Evolutionary conservation across 2,888 invertebrate genomes (phyloP).

Genomic region (Leptothorax acervorum): DNA sequence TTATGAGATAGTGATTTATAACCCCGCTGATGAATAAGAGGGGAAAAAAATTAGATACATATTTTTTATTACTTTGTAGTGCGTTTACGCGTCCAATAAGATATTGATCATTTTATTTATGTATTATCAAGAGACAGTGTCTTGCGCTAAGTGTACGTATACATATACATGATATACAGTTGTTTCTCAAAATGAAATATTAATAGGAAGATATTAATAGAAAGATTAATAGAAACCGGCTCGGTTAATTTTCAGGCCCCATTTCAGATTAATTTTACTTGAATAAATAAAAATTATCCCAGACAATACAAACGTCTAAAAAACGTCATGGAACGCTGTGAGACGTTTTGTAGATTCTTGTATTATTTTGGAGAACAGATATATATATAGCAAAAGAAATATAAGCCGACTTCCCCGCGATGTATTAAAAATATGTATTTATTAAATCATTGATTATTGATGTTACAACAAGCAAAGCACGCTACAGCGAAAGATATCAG

Average conservation of each 20-base stretch:
- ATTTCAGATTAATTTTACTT: neutral
- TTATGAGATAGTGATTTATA: slow-evolving; percentile 5
- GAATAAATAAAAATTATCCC: neutral
- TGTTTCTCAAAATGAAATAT: neutral
- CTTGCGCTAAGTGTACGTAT: too few species aligned
- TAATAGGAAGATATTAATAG: neutral
- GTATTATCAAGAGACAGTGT: neutral
- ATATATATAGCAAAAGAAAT: neutral
- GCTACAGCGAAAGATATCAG: neutral
- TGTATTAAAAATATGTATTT: slow-evolving; percentile 23
- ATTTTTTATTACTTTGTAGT: slow-evolving; percentile 28
- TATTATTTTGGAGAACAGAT: neutral
- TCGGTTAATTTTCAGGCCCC: neutral
- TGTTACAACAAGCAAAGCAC: neutral
- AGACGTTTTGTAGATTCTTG: neutral
- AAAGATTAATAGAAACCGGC: too few species aligned
- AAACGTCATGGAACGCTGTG: neutral
- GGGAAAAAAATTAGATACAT: slow-evolving; percentile 7
- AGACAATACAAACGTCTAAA: neutral
- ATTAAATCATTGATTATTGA: neutral
- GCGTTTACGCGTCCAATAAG: neutral
- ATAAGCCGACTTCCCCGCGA: neutral
- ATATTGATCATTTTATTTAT: neutral
- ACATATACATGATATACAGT: neutral
- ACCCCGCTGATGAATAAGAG: neutral